Evolutionary conservation across 2,888 invertebrate genomes (phyloP), one percentile per base, ranked within the genome.

Genomic region (Drosophila cracens): DNA sequence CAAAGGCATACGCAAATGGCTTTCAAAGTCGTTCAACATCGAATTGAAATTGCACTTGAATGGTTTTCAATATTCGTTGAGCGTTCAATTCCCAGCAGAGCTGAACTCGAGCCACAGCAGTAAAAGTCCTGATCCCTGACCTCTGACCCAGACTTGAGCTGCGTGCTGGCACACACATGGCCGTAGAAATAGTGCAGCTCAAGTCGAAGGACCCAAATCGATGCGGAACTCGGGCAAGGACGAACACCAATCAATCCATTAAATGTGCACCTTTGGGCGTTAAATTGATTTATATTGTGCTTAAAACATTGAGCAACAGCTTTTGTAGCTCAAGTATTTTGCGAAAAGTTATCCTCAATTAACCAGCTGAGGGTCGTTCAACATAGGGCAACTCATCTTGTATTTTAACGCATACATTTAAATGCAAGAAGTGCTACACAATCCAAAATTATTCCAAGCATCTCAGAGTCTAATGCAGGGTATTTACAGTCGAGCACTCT

Each of bases 11-110:
- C 54, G 63, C 67, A 74, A 74, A 75, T 74, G 61, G 38, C 48
- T 62, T 74, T 72, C 49, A 58, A 56, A 65, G 59, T 73, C 54
- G 56, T 40, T 25, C 46, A 34, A 40, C 52, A 29, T 51, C 33
- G 51, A 65, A 74, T 70, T 58, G 63, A 74, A 74, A 76, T 75
- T 76, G 81, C 78, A 76, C 70, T 74, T 76, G 65, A 86, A 74
- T 81, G 78, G 57, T 59, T 86, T 81, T 70, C 67, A 65, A 64
- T 76, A 66, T 59, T 61, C 76, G 60, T 48, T 11, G 21, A 34
- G 40, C 18, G 21, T n/a, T 33, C n/a, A 38, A 27, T 43, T 48
- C 61, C 66, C 54, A 25, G 21, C 34, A 36, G 68, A 68, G 27
- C 34, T 48, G 27, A 68, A 27, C 61, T 49, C 36, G 38, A 13